Evolutionary conservation across 2,888 invertebrate species (phyloP), one percentile per base, ranked within the genome.

Genomic region (Bugulina stolonifera): DNA sequence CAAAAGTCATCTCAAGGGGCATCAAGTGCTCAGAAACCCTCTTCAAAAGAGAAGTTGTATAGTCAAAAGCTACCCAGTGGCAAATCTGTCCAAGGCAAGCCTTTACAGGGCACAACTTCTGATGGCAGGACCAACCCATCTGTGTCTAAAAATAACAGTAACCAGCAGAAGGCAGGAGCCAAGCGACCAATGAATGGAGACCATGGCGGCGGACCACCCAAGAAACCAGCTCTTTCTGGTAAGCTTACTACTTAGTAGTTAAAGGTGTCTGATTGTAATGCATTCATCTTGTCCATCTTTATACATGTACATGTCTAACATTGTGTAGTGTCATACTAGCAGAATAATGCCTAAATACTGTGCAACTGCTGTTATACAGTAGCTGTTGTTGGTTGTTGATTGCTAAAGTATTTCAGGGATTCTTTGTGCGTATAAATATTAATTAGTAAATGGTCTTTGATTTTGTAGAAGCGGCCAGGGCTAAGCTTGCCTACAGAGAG

Each of bases 171-270:
- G 23, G 57, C n/a, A 5, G 25, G 23, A n/a, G 5, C 23, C n/a
- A 57, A 57, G 25, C 57, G 57, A 23, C 57, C 57, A 57, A 23
- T 14, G 25, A 27, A 32, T 10, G 32, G 64, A 27, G 27, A 14
- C 2, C 29, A 32, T 27, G 32, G 27, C 32, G 25, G 32, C 32
- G 25, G 25, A 1, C 64, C 64, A 25, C 29, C 32, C 5, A 64
- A 64, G 64, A 64, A 64, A 32, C 32, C 32, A 32, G 27, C 27
- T 27, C 32, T 64, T 10, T 64, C 64, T 29, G 64, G 64, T 64
- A n/a, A n/a, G n/a, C n/a, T n/a, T n/a, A n/a, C n/a, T n/a, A n/a
- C n/a, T n/a, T n/a, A n/a, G n/a, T n/a, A n/a, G n/a, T n/a, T n/a
- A n/a, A n/a, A n/a, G n/a, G n/a, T n/a, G n/a, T n/a, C n/a, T n/a